Conservation (phyloP, 2,888 invertebrate species). For the Eupithecia inturbata region DNA sequence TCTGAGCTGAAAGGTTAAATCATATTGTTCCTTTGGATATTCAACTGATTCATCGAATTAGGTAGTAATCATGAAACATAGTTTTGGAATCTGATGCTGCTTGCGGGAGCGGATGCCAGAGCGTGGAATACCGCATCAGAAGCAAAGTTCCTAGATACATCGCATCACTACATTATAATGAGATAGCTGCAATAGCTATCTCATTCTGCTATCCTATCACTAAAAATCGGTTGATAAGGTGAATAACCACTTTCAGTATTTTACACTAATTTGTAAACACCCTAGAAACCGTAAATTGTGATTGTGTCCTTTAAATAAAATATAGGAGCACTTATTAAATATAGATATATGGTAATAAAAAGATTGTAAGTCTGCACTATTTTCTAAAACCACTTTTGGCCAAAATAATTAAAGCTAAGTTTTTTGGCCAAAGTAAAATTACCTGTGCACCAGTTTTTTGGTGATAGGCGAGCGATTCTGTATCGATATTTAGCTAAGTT, state of each 20-base stretch:
- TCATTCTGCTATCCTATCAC: slow-evolving; percentile 6
- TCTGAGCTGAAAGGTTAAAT: slow-evolving; percentile 36
- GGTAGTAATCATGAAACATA: slow-evolving; percentile 37
- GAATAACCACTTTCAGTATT: background rate
- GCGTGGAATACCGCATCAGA: slow-evolving; percentile 38
- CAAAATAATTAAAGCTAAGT: background rate
- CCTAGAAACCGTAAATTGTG: no score
- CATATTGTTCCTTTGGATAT: slow-evolving; percentile 29
- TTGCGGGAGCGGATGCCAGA: slow-evolving; percentile 22
- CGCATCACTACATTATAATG: slow-evolving; percentile 50
- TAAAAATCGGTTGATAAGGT: background rate
- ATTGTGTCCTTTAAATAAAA: background rate
- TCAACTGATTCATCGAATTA: slow-evolving; percentile 43
- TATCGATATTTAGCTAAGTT: slow-evolving; percentile 60
- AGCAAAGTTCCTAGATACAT: slow-evolving; percentile 73
- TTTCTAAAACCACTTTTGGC: background rate
- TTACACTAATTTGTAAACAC: background rate
- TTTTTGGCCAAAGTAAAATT: background rate
- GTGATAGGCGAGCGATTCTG: slow-evolving; percentile 49
- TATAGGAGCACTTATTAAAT: background rate
- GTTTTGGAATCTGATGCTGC: slow-evolving; percentile 37
- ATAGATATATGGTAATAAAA: background rate
- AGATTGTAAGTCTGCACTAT: background rate
- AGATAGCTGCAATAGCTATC: background rate
- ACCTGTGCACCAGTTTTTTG: background rate